Evolutionary conservation across 2,113 vertebrate genomes (phyloP), one percentile per base, ranked within the genome.

Genomic region (Clarias macrocephalus): DNA sequence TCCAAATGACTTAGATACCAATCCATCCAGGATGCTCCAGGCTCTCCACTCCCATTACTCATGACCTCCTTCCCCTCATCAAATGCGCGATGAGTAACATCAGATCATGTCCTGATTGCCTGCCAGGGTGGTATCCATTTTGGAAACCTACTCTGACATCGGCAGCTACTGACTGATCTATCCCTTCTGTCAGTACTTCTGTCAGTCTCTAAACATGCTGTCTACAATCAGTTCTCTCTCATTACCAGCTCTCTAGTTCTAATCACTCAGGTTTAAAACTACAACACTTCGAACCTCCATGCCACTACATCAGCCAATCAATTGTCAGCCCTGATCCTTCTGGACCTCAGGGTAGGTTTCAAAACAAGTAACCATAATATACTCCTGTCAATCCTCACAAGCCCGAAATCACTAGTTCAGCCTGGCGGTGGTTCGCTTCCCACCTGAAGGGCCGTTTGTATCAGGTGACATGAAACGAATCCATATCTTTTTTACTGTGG

Each of bases 361-460:
- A 62, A 81, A 81, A 62, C 57, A 42, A 81, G 21, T 81, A 81
- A 81, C 11, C 57, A 62, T 81, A 81, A 81, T 81, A 81, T 81
- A 21, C 79, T 42, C 33, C 30, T 42, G 79, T 62, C 59, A 81
- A 25, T 81, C 57, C 57, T 37, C 79, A 62, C 79, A 81, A 23
- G 28, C 28, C 77, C 11, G 6, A 60, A 80, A 81, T 62, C 59
- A 81, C 79, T 62, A 62, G 77, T 60, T 80, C 56, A 37, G 57
- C 56, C 60, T 60, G 79, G 79, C 4, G 12, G 30, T 15, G 59
- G 30, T 81, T 62, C 42, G 59, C 57, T 81, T 62, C 57, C 57
- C 23, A 62, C 57, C 28, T 62, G 10, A 21, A 21, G 59, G 21
- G 19, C 19, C 2, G 5, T 33, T 62, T 81, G 57, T 62, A 42